Conservation (phyloP, 2,888 invertebrate genomes). For the Xestia ashworthii region DNA sequence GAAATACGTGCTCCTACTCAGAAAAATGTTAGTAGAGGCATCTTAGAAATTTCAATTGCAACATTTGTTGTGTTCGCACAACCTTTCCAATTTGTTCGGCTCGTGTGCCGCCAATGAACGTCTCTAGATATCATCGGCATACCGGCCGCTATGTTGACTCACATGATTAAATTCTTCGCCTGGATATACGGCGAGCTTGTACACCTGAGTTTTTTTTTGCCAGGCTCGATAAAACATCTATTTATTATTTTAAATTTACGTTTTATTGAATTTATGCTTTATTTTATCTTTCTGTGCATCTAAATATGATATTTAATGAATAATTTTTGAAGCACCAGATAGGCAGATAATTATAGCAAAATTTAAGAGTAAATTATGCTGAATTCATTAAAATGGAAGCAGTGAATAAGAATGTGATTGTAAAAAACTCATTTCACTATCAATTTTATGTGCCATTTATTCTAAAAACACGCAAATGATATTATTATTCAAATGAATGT, state of each 20-base stretch:
- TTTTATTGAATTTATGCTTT: slow-evolving; percentile 61
- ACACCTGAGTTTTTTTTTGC: slow-evolving; percentile 76
- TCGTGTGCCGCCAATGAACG: slow-evolving; percentile 81
- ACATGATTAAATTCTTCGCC: slow-evolving; percentile 87
- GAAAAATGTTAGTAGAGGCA: slow-evolving; percentile 86
- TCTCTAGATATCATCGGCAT: slow-evolving; percentile 87
- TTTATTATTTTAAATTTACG: slow-evolving; percentile 33
- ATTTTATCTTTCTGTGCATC: slow-evolving; percentile 53
- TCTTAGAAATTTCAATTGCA: slow-evolving; percentile 89
- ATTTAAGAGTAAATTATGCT: slow-evolving; percentile 61
- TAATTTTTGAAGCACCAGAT: slow-evolving; percentile 38
- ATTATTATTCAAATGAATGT: slow-evolving; percentile 66
- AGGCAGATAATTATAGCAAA: slow-evolving; percentile 41
- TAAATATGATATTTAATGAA: slow-evolving; percentile 46
- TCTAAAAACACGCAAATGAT: slow-evolving; percentile 51
- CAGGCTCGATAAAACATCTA: slow-evolving; percentile 69
- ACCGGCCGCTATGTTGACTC: slow-evolving; percentile 82
- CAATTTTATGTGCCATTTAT: slow-evolving; percentile 62
- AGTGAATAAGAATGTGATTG: slow-evolving; percentile 49
- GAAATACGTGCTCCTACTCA: slow-evolving; percentile 85
- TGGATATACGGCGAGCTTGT: slow-evolving; percentile 77
- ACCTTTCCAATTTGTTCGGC: slow-evolving; percentile 86
- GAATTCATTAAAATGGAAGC: slow-evolving; percentile 59
- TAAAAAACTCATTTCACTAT: slow-evolving; percentile 61
- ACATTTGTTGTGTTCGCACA: slow-evolving; percentile 80